Evolutionary conservation across 2,797 vertebrate species (phyloP).

Genomic region (Myotis myotis): DNA sequence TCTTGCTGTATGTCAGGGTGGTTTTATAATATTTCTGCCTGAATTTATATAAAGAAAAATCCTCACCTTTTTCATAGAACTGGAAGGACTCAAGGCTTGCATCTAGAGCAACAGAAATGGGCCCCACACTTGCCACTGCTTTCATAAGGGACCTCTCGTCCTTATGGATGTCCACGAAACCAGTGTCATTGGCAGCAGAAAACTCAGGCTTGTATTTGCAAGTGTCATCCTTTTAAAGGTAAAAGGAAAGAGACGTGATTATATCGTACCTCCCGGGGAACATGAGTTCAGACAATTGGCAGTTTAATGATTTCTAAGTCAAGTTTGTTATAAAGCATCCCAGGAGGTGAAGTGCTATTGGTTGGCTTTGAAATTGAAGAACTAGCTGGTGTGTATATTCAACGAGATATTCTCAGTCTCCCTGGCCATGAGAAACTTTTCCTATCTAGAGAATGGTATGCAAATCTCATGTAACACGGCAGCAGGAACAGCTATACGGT

Average conservation of each 20-base stretch:
- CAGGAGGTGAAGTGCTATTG: not conserved
- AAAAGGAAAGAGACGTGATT: not conserved
- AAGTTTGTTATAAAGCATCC: not conserved
- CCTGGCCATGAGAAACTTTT: not conserved
- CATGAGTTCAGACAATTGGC: not conserved
- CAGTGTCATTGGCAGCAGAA: conserved; percentile 91
- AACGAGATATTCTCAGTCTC: not conserved
- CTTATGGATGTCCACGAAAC: conserved; percentile 88
- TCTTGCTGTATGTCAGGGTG: not conserved
- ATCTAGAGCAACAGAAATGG: conserved; percentile 93
- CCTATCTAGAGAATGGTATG: not conserved
- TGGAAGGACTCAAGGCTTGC: conserved; percentile 90
- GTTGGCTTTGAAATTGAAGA: not conserved
- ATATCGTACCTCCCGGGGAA: not conserved
- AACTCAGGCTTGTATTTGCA: conserved; percentile 88
- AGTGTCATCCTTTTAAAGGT: conserved; percentile 86
- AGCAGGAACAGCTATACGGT: not conserved
- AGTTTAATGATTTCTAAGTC: not conserved
- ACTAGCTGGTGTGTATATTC: not conserved
- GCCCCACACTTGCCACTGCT: conserved; percentile 91
- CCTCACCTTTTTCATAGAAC: conserved; percentile 92
- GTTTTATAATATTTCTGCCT: not conserved
- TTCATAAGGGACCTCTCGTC: conserved; percentile 91
- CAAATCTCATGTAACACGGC: not conserved
- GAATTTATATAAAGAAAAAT: not conserved